These are phyloP conservation scores for Melinaea menophilus DNA, from an alignment of 2,888 invertebrate species.

Conservation along the genomic window DNA sequence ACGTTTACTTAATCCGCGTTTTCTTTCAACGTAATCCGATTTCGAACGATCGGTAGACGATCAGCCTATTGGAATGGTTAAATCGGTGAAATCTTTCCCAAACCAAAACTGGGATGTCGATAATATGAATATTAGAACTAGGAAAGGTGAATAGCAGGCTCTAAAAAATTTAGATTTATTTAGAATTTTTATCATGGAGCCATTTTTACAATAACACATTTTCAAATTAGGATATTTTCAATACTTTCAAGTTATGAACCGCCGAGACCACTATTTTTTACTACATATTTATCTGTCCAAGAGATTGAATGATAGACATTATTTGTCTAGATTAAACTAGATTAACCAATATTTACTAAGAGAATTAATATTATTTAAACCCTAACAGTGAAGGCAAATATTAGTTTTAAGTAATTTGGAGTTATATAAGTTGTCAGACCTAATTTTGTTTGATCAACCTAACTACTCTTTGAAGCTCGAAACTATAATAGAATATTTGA, in stretches of 20 bases:
- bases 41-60: conserved; percentile 34
- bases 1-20: conserved; percentile 57
- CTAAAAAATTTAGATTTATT: too few species aligned
- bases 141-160: too few species aligned
- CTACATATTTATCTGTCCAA: too few species aligned
- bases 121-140: too few species aligned
- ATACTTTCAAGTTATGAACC: too few species aligned
- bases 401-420: conserved; percentile 1
- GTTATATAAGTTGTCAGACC: neutral
- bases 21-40: conserved; percentile 52
- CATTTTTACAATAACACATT: too few species aligned
- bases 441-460: neutral
- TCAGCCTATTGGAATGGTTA: conserved; percentile 28
- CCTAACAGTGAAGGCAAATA: neutral
- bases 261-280: too few species aligned
- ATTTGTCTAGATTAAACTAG: too few species aligned
- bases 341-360: neutral
- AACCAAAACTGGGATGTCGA: too few species aligned
- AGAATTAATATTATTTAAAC: neutral
- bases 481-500: neutral
- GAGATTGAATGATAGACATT: too few species aligned
- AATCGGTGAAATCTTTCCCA: neutral
- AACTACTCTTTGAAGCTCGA: neutral
- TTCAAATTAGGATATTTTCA: too few species aligned
- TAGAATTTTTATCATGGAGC: too few species aligned